Evolutionary conservation across 2,888 invertebrate genomes (phyloP).

Genomic region (Notocelia uddmanniana): DNA sequence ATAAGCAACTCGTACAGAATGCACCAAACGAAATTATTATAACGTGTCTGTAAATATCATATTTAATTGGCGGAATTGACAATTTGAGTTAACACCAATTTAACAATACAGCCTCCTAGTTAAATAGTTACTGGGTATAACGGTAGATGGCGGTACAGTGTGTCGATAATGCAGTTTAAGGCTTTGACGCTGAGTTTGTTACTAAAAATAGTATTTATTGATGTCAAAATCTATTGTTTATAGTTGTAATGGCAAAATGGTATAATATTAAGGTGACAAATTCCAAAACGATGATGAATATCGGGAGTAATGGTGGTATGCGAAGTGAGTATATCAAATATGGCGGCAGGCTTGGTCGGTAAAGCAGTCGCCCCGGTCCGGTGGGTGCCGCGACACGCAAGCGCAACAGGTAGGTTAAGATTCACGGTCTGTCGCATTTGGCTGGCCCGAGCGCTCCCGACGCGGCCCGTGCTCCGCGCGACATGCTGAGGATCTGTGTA

Average conservation of each 20-base stretch:
- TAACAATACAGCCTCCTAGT: constrained; percentile 35
- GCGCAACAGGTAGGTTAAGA: constrained; percentile 84
- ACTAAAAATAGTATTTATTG: background rate
- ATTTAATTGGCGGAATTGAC: constrained; percentile 24
- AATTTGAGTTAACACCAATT: constrained; percentile 27
- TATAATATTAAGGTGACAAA: too few relatives aligned
- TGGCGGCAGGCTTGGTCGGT: constrained; percentile 72
- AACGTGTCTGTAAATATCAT: background rate
- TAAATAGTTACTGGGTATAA: constrained; percentile 33
- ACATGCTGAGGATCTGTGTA: constrained; percentile 77
- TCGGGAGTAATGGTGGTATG: background rate
- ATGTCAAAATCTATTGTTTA: background rate
- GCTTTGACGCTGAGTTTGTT: constrained; percentile 60
- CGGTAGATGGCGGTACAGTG: constrained; percentile 62
- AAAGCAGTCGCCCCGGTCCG: constrained; percentile 71
- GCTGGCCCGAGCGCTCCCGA: constrained; percentile 76
- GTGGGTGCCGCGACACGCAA: constrained; percentile 79
- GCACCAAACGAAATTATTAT: background rate
- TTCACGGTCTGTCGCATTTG: constrained; percentile 84
- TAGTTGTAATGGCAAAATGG: background rate
- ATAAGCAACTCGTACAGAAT: background rate
- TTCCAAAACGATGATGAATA: background rate
- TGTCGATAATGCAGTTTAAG: constrained; percentile 66
- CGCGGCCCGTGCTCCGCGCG: constrained; percentile 68
- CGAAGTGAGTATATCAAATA: constrained; percentile 65